Conservation (phyloP, 2,888 invertebrate genomes). For the Bellardia pandia region DNA sequence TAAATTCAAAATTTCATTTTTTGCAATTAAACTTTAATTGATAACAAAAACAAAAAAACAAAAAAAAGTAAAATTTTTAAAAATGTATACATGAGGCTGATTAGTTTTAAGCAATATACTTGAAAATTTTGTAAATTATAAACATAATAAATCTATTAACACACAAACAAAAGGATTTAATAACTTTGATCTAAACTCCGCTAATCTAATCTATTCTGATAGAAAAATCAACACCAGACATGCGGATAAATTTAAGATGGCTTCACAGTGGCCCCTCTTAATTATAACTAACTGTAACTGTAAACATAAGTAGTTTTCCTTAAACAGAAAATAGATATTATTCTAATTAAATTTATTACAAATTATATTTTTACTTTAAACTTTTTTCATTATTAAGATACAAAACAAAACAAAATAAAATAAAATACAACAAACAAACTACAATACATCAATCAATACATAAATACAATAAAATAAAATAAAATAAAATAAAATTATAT, state of each 20-base stretch:
- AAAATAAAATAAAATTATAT: slow-evolving; percentile 11
- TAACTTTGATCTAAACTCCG: background rate
- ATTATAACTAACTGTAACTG: slow-evolving; percentile 49
- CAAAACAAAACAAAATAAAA: slow-evolving; percentile 8
- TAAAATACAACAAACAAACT: slow-evolving; percentile 26
- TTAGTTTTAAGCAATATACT: slow-evolving; percentile 66
- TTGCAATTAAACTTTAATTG: slow-evolving; percentile 14
- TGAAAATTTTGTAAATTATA: slow-evolving; percentile 28
- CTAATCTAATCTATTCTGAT: too few relatives aligned
- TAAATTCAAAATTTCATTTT: background rate
- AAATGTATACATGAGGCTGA: slow-evolving; percentile 73
- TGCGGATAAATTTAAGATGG: background rate
- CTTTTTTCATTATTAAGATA: slow-evolving; percentile 55
- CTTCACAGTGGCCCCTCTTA: background rate
- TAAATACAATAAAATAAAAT: slow-evolving; percentile 56
- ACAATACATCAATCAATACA: slow-evolving; percentile 64
- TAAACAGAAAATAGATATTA: slow-evolving; percentile 42
- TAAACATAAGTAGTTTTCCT: slow-evolving; percentile 62
- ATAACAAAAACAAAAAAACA: slow-evolving; percentile 20
- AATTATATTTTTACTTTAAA: slow-evolving; percentile 46
- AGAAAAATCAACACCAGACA: background rate
- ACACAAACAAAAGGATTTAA: background rate
- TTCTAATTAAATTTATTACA: slow-evolving; percentile 31
- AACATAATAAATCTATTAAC: background rate
- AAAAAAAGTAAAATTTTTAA: slow-evolving; percentile 53